A percentile compares a stretch with the other conserved stretches of the same genome.
Evolutionary conservation across 2,888 invertebrate genomes (phyloP).

Genomic region (Clanis bilineata): DNA sequence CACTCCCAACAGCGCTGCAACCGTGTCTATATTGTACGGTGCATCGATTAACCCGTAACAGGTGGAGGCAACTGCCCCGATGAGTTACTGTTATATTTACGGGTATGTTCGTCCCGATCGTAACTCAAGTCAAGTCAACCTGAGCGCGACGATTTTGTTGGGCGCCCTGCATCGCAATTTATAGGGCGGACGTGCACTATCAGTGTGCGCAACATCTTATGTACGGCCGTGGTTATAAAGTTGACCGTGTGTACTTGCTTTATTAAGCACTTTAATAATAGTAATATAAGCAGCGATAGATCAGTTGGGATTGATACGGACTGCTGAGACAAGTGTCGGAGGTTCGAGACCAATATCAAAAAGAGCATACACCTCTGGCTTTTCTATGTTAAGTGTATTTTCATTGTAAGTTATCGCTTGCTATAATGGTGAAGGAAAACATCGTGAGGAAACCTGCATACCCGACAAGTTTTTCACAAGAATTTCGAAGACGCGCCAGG

Average conservation of each 20-base stretch:
- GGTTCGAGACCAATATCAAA: too few species aligned
- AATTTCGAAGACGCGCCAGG: too few species aligned
- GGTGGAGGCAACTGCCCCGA: slow-evolving; percentile 65
- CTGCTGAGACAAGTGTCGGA: too few species aligned
- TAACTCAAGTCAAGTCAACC: slow-evolving; percentile 41
- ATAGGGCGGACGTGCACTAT: slow-evolving; percentile 9
- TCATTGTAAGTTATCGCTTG: too few species aligned
- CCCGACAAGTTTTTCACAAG: too few species aligned
- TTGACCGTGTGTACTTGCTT: background rate
- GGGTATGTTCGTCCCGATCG: slow-evolving; percentile 29
- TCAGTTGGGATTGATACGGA: too few species aligned
- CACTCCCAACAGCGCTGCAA: slow-evolving; percentile 4
- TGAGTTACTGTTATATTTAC: slow-evolving; percentile 73
- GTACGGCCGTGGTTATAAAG: background rate
- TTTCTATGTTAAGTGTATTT: too few species aligned
- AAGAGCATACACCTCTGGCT: too few species aligned
- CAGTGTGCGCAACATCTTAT: background rate
- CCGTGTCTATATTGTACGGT: slow-evolving; percentile 34
- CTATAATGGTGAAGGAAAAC: too few species aligned
- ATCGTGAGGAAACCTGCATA: too few species aligned
- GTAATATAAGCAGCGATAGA: too few species aligned
- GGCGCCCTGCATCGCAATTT: slow-evolving; percentile 17
- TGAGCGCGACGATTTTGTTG: slow-evolving; percentile 22
- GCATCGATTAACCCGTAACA: slow-evolving; percentile 68
- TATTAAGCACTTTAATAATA: too few species aligned